A percentile compares a stretch with the other conserved stretches of the same genome.
Conservation (phyloP, 1,140 invertebrate genomes). For the Ganaspis sp. region DNA sequence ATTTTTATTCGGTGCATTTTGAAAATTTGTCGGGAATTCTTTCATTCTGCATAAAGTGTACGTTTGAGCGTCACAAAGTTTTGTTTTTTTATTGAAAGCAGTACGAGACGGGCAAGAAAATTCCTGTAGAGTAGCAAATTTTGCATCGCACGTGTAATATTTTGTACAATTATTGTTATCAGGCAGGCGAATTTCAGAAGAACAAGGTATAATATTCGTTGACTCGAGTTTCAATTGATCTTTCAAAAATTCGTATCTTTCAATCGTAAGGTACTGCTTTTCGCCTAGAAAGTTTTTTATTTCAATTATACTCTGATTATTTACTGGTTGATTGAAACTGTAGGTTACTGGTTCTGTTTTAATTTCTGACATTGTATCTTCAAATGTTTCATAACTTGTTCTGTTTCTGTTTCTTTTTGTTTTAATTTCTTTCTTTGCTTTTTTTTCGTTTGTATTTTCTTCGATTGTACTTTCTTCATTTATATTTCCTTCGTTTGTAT, state of each 20-base stretch:
- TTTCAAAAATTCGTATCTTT: conserved; percentile 53
- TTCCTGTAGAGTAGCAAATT: conserved; percentile 68
- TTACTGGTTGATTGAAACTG: background rate
- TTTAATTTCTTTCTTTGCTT: background rate
- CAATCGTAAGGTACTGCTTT: conserved; percentile 59
- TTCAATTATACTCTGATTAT: conserved; percentile 48
- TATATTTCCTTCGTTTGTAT: background rate
- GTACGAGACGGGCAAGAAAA: conserved; percentile 75
- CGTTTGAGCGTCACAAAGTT: conserved; percentile 71
- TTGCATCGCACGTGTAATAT: conserved; percentile 76
- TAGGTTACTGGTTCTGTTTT: background rate
- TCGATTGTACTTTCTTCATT: too few species aligned
- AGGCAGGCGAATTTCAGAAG: conserved; percentile 70
- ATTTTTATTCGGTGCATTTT: background rate
- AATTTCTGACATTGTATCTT: background rate
- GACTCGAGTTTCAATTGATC: conserved; percentile 48
- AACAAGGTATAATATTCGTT: conserved; percentile 72
- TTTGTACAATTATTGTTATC: conserved; percentile 75
- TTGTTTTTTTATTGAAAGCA: conserved; percentile 73
- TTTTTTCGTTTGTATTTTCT: too few species aligned
- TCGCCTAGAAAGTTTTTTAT: conserved; percentile 57
- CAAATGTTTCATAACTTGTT: too few species aligned
- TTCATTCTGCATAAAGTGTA: conserved; percentile 62
- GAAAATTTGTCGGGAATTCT: conserved; percentile 28
- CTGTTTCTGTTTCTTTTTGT: too few species aligned